Percentiles rank a stretch among this genome's conserved stretches.
Evolutionary conservation across 2,888 invertebrate genomes (phyloP).

Genomic region (Thera obeliscata): DNA sequence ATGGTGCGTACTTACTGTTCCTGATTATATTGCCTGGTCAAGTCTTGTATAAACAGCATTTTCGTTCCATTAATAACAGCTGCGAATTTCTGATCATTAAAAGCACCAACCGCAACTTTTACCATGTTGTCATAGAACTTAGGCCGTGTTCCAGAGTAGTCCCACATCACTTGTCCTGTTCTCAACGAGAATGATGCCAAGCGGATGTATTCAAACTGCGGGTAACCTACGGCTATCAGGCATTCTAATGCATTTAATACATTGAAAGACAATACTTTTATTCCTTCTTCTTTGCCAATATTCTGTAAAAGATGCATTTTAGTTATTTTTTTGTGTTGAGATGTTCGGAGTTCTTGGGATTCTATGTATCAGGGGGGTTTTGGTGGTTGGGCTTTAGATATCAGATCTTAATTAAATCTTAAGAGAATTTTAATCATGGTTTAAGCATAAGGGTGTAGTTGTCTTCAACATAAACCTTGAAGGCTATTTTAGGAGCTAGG

Average conservation of each 20-base stretch:
- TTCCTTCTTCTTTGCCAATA: conserved; percentile 54
- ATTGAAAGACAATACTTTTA: conserved; percentile 67
- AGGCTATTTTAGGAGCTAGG: no score
- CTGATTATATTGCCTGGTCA: conserved; percentile 61
- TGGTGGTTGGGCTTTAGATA: no score
- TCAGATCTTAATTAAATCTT: no score
- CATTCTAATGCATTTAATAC: conserved; percentile 69
- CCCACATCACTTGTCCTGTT: conserved; percentile 52
- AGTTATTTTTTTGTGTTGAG: background rate
- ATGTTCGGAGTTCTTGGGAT: no score
- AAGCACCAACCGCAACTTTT: conserved; percentile 69
- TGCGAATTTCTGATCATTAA: conserved; percentile 68
- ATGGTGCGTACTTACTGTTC: conserved; percentile 54
- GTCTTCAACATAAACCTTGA: no score
- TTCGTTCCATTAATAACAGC: conserved; percentile 72
- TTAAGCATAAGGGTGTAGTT: no score
- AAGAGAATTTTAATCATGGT: no score
- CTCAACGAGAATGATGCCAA: conserved; percentile 61
- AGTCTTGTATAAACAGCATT: conserved; percentile 67
- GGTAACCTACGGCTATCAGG: conserved; percentile 55
- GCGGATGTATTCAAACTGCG: conserved; percentile 40
- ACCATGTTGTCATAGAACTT: conserved; percentile 55
- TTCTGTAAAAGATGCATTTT: conserved; percentile 57
- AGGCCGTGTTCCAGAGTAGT: conserved; percentile 31
- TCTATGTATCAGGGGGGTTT: no score